A percentile compares a stretch with the other conserved stretches of the same genome.
Evolutionary conservation across 2,888 invertebrate genomes (phyloP).

Genomic region (Pterobdella sp.): DNA sequence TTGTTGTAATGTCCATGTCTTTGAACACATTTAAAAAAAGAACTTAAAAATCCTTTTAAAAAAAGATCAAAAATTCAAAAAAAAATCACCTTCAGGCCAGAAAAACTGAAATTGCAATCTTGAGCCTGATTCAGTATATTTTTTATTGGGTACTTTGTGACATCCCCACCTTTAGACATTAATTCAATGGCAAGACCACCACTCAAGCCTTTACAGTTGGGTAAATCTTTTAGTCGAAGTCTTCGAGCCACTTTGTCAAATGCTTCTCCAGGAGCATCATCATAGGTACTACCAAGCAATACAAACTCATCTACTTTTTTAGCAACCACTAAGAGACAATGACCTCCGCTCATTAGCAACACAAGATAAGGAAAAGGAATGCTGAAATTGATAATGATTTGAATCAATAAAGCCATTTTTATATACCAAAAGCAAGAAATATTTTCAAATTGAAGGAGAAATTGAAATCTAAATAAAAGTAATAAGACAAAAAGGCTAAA

Average conservation of each 20-base stretch:
- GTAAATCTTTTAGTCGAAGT: slow-evolving; percentile 70
- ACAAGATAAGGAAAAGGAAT: slow-evolving; percentile 80
- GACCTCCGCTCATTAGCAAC: slow-evolving; percentile 84
- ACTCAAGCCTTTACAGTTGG: slow-evolving; percentile 64
- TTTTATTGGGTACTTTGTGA: slow-evolving; percentile 37
- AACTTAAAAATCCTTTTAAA: no score
- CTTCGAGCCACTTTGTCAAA: slow-evolving; percentile 81
- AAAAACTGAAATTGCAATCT: slow-evolving; percentile 84
- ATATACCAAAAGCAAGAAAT: background rate
- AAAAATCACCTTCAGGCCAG: slow-evolving; percentile 58
- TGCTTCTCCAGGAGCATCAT: slow-evolving; percentile 86
- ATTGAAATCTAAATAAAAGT: background rate
- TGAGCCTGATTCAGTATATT: slow-evolving; percentile 55
- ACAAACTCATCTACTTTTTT: slow-evolving; percentile 67
- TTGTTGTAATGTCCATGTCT: slow-evolving; percentile 37
- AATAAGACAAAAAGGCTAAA: slow-evolving; percentile 4
- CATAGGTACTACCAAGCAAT: slow-evolving; percentile 68
- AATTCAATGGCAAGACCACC: slow-evolving; percentile 81
- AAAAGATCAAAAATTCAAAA: no score
- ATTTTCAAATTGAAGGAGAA: background rate
- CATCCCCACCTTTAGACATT: slow-evolving; percentile 63
- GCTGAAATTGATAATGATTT: slow-evolving; percentile 41
- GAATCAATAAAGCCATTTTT: background rate
- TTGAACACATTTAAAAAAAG: no score
- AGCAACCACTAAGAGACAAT: slow-evolving; percentile 67